These are phyloP conservation scores for Atta texana DNA, from an alignment of 1,140 invertebrate genomes.

Conservation along the genomic window DNA sequence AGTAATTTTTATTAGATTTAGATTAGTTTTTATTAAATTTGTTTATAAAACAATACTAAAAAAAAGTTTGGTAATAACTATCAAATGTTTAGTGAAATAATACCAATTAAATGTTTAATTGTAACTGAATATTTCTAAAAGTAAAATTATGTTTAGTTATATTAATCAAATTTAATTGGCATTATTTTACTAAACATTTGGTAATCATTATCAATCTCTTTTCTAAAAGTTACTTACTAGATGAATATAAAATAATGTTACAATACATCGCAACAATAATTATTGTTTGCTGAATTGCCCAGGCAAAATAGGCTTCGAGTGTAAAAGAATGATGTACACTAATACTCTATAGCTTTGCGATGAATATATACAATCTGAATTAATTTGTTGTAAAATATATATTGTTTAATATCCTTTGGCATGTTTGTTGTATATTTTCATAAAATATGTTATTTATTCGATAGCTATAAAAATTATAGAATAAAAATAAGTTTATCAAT, in stretches of 20 bases:
- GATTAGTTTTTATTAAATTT: not conserved
- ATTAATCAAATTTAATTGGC: too few species aligned
- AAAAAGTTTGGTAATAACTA: too few species aligned
- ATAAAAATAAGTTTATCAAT: not conserved
- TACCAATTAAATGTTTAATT: too few species aligned
- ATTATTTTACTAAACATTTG: too few species aligned
- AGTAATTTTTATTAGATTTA: not conserved
- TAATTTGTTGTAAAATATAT: constrained; percentile 24
- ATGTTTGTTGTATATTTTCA: not conserved
- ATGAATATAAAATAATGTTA: not conserved
- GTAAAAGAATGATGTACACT: not conserved
- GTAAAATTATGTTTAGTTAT: too few species aligned
- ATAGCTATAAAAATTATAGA: constrained; percentile 10
- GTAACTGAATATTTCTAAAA: too few species aligned
- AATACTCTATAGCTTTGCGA: constrained; percentile 43
- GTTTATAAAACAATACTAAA: not conserved
- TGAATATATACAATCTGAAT: constrained; percentile 27
- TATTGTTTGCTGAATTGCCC: not conserved
- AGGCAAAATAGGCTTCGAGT: constrained; percentile 3
- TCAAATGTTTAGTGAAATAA: too few species aligned
- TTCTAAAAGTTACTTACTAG: too few species aligned
- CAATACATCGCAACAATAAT: not conserved
- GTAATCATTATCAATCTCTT: too few species aligned
- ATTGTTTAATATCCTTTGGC: constrained; percentile 8
- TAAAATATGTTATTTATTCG: constrained; percentile 46